These are phyloP conservation scores for human (Homo sapiens) DNA, from an alignment of 2,113 vertebrate genomes.

Conservation along the genomic window DNA sequence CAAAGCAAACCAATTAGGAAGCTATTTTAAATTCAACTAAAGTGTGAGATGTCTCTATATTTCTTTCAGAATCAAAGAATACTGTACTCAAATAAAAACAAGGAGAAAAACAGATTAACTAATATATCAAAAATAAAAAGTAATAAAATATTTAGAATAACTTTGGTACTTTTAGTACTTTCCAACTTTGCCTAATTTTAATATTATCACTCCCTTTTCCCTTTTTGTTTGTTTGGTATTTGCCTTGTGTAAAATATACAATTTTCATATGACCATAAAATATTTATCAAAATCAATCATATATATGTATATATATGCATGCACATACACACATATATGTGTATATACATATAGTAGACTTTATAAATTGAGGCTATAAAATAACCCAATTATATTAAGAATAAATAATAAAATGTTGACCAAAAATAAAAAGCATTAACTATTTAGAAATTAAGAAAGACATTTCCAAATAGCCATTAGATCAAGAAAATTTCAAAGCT, in stretches of 20 bases:
- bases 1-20: neutral
- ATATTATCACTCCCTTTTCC: no score
- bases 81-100: neutral
- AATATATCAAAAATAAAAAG: neutral
- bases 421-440: neutral
- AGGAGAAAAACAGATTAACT: neutral
- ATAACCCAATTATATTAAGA: neutral
- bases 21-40: neutral
- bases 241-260: neutral
- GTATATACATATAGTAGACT: neutral
- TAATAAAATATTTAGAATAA: neutral
- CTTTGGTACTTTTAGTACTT: neutral
- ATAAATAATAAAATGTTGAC: neutral
- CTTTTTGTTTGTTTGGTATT: no score
- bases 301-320: neutral
- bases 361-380: neutral
- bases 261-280: neutral
- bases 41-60: neutral
- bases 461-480: neutral
- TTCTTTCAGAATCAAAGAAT: neutral
- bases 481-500: conserved; percentile 12
- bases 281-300: neutral
- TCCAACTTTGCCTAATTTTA: no score
- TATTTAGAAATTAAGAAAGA: neutral
- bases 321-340: no score